Percentiles rank a stretch among this genome's conserved stretches.
Evolutionary conservation across 1,140 invertebrate species (phyloP).

Genomic region (Holotrichia oblita): DNA sequence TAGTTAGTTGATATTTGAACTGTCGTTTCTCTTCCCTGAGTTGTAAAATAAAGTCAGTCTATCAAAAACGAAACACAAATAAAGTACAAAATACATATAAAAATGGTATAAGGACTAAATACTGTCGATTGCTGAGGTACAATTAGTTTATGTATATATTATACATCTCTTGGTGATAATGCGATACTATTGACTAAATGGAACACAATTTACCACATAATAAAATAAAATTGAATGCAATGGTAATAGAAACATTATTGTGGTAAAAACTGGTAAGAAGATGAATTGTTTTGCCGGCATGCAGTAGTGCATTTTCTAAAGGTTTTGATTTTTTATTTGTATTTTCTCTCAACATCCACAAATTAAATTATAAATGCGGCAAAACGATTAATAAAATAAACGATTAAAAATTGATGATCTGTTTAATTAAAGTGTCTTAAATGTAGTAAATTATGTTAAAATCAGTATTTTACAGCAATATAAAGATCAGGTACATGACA

Average conservation of each 20-base stretch:
- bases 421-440: too few relatives aligned
- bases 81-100: constrained; percentile 32
- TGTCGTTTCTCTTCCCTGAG: constrained; percentile 32
- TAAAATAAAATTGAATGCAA: neutral
- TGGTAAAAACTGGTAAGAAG: too few relatives aligned
- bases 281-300: too few relatives aligned
- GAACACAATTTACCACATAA: constrained; percentile 9
- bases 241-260: neutral
- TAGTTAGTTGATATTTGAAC: constrained; percentile 23
- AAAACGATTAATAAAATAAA: too few relatives aligned
- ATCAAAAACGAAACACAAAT: neutral
- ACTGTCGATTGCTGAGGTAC: neutral
- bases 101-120: constrained; percentile 4
- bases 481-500: constrained; percentile 29
- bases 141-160: neutral
- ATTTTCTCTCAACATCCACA: too few relatives aligned
- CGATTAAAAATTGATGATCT: too few relatives aligned
- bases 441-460: too few relatives aligned
- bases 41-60: constrained; percentile 35
- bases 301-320: too few relatives aligned
- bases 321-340: too few relatives aligned
- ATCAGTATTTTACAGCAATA: too few relatives aligned
- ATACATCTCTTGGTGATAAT: neutral
- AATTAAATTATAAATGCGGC: too few relatives aligned
- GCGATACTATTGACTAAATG: neutral